These are phyloP conservation scores for Osmoderma eremita DNA, from an alignment of 2,888 invertebrate species.

Conservation along the genomic window DNA sequence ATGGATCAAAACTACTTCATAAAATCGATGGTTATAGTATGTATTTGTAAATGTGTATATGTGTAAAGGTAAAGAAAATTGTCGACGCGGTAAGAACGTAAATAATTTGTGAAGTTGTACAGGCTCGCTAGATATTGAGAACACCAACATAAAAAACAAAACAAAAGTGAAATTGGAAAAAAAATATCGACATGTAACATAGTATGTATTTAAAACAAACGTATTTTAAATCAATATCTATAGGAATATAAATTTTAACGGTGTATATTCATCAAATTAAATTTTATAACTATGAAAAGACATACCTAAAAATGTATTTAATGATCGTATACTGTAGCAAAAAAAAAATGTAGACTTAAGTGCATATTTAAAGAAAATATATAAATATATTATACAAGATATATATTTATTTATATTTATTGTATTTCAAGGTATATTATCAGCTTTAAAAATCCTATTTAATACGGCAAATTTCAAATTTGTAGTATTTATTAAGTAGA, in stretches of 20 bases:
- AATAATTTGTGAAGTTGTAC: slow-evolving; percentile 27
- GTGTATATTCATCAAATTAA: slow-evolving; percentile 53
- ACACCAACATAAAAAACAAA: slow-evolving; percentile 46
- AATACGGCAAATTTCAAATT: slow-evolving; percentile 49
- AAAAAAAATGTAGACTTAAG: slow-evolving; percentile 26
- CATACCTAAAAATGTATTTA: slow-evolving; percentile 51
- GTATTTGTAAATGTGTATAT: slow-evolving; percentile 10
- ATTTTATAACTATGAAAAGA: slow-evolving; percentile 50
- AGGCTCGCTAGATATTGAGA: slow-evolving; percentile 30
- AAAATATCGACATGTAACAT: slow-evolving; percentile 48
- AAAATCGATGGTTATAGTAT: slow-evolving; percentile 2
- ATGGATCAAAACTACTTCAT: slow-evolving; percentile 27
- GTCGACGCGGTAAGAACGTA: background rate
- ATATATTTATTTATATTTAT: slow-evolving; percentile 47
- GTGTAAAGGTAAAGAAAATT: slow-evolving; percentile 12
- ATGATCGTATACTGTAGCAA: slow-evolving; percentile 44
- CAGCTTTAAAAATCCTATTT: slow-evolving; percentile 49
- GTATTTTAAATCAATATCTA: slow-evolving; percentile 54
- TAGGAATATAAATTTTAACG: slow-evolving; percentile 51
- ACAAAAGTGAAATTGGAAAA: slow-evolving; percentile 35
- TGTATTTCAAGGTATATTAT: slow-evolving; percentile 47
- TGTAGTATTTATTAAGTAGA: slow-evolving; percentile 49
- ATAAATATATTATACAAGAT: slow-evolving; percentile 36
- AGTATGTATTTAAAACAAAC: slow-evolving; percentile 41
- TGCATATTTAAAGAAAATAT: slow-evolving; percentile 33